These are phyloP conservation scores for Steinernema scapterisci DNA, from an alignment of 2,888 invertebrate genomes.

Conservation along the genomic window DNA sequence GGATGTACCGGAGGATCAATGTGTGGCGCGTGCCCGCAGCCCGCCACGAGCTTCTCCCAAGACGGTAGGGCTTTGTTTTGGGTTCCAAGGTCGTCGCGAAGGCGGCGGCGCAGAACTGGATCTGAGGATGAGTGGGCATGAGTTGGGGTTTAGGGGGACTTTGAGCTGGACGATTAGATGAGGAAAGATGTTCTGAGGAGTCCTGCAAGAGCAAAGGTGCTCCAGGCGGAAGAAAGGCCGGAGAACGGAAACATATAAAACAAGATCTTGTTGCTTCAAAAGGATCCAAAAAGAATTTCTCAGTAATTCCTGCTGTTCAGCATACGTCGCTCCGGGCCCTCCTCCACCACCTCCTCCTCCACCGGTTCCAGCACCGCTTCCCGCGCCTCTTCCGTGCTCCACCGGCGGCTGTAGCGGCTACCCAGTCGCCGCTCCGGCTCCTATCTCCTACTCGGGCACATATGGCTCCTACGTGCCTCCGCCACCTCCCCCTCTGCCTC, in stretches of 20 bases:
- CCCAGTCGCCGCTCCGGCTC: neutral
- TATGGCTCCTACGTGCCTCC: slow-evolving; percentile 24
- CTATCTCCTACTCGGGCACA: slow-evolving; percentile 22
- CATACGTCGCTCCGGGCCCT: slow-evolving; percentile 22
- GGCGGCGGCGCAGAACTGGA: too few relatives aligned
- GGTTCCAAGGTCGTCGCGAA: neutral
- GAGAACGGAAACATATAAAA: too few relatives aligned
- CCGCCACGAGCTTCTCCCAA: slow-evolving; percentile 18
- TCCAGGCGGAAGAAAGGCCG: too few relatives aligned
- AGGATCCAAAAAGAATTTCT: too few relatives aligned
- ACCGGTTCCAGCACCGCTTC: neutral
- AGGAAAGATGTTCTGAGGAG: too few relatives aligned
- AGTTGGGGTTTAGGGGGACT: too few relatives aligned
- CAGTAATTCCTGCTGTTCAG: neutral
- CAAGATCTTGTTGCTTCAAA: too few relatives aligned
- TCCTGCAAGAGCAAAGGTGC: too few relatives aligned
- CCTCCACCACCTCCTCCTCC: neutral
- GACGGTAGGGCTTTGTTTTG: slow-evolving; percentile 15
- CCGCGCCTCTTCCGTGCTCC: neutral
- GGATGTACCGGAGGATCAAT: slow-evolving; percentile 20
- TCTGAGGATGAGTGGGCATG: too few relatives aligned
- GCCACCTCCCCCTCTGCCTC: neutral
- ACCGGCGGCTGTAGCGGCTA: neutral
- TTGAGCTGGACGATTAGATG: too few relatives aligned
- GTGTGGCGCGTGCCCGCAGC: slow-evolving; percentile 20